Percentiles rank a stretch among this genome's conserved stretches.
These are phyloP conservation scores for Eutolmus rufibarbis DNA, from an alignment of 2,888 invertebrate species.

Conservation along the genomic window DNA sequence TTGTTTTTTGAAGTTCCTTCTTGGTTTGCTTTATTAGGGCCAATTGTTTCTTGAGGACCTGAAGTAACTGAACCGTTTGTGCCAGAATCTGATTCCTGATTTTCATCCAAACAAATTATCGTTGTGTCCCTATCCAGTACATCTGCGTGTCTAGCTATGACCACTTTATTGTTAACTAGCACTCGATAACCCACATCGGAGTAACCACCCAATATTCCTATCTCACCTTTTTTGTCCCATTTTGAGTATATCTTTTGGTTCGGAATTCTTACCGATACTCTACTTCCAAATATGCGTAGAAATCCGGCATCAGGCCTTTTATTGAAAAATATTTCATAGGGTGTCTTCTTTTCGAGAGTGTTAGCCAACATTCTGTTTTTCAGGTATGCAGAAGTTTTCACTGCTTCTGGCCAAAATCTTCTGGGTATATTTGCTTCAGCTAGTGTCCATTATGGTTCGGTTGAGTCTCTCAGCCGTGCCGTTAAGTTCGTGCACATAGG, in stretches of 20 bases:
- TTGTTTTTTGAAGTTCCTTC: no score
- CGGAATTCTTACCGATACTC: background rate
- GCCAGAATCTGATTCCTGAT: no score
- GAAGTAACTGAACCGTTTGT: no score
- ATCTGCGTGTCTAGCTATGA: background rate
- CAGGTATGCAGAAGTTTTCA: background rate
- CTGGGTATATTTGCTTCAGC: background rate
- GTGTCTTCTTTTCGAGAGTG: background rate
- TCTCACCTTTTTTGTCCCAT: background rate
- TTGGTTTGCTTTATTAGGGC: no score
- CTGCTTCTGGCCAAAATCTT: conserved; percentile 43
- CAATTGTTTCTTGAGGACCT: no score
- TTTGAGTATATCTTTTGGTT: background rate
- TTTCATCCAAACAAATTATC: no score
- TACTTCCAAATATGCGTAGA: background rate
- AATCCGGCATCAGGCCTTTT: background rate
- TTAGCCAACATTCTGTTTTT: background rate
- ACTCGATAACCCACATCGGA: background rate
- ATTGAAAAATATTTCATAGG: background rate
- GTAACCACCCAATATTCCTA: background rate
- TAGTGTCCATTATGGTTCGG: conserved; percentile 48
- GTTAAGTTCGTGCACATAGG: conserved; percentile 51
- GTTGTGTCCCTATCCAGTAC: background rate
- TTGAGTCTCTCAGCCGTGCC: conserved; percentile 50
- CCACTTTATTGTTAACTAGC: background rate